Percentiles rank a stretch among this genome's conserved stretches.
Evolutionary conservation across 1,140 invertebrate species (phyloP).

Genomic region (Drosophila miranda): DNA sequence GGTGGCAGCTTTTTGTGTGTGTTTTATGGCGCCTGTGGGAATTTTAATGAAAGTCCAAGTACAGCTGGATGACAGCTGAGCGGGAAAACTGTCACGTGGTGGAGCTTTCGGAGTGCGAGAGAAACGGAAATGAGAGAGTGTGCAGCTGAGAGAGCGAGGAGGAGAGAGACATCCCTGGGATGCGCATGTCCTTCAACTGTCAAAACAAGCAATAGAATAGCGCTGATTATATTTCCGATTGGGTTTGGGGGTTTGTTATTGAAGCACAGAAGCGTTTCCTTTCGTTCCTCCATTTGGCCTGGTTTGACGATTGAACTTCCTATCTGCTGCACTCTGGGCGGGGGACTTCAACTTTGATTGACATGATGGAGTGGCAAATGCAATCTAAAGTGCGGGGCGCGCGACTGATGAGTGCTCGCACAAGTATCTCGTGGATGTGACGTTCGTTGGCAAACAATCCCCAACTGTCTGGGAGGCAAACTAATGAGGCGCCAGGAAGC

Average conservation of each 20-base stretch:
- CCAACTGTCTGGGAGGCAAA: conserved; percentile 40
- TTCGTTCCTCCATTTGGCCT: conserved; percentile 41
- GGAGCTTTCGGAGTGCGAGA: conserved; percentile 10
- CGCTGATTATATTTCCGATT: conserved; percentile 25
- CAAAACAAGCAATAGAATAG: conserved; percentile 55
- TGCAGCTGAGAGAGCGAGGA: conserved; percentile 5
- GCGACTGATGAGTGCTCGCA: neutral
- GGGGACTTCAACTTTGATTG: conserved; percentile 54
- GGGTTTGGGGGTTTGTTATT: conserved; percentile 66
- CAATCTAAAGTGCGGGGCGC: conserved; percentile 5
- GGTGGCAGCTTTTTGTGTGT: conserved; percentile 17
- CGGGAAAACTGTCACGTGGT: conserved; percentile 49
- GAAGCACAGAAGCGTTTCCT: conserved; percentile 14
- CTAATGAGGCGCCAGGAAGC: conserved; percentile 66
- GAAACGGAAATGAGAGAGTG: neutral
- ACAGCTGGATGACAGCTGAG: conserved; percentile 48
- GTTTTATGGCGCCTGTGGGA: no score
- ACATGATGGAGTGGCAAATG: conserved; percentile 57
- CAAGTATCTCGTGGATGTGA: conserved; percentile 26
- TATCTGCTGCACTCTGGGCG: conserved; percentile 5
- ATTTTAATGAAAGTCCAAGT: conserved; percentile 21
- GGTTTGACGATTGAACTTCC: conserved; percentile 47
- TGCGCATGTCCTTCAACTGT: conserved; percentile 59
- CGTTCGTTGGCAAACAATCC: conserved; percentile 30
- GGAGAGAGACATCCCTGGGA: conserved; percentile 11